A percentile compares a stretch with the other conserved stretches of the same genome.
Conservation (phyloP, 2,888 invertebrate genomes). For the Rotaria macrura region DNA sequence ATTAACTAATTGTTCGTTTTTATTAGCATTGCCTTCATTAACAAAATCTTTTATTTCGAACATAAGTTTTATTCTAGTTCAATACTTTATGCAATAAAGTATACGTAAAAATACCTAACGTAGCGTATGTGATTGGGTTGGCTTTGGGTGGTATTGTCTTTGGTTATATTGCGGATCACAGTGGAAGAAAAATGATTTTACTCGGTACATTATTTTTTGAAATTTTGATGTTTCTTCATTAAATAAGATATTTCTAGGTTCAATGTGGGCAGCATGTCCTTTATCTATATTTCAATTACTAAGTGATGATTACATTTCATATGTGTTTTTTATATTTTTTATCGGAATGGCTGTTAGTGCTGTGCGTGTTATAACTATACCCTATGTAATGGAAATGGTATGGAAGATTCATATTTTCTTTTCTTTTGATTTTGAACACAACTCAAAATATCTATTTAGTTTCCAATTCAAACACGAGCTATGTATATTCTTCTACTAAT, state of each 20-base stretch:
- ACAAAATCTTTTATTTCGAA: too few relatives aligned
- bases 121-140: constrained; percentile 11
- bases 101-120: background rate
- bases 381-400: constrained; percentile 32
- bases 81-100: background rate
- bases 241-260: background rate
- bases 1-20: too few relatives aligned
- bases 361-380: constrained; percentile 22
- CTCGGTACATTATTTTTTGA: background rate
- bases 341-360: constrained; percentile 30
- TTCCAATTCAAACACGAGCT: constrained; percentile 26
- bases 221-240: background rate
- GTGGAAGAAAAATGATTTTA: constrained; percentile 33
- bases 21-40: too few relatives aligned
- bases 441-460: background rate
- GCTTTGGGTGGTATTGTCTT: constrained; percentile 23
- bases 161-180: constrained; percentile 28
- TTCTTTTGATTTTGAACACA: background rate
- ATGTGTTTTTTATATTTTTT: constrained; percentile 30
- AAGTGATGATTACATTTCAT: constrained; percentile 33
- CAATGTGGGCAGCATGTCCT: constrained; percentile 17
- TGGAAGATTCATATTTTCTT: too few relatives aligned
- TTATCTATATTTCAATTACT: constrained; percentile 33
- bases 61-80: background rate
- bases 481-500: constrained; percentile 27